These are phyloP conservation scores for Hyles vespertilio DNA, from an alignment of 1,140 invertebrate genomes.

Conservation along the genomic window DNA sequence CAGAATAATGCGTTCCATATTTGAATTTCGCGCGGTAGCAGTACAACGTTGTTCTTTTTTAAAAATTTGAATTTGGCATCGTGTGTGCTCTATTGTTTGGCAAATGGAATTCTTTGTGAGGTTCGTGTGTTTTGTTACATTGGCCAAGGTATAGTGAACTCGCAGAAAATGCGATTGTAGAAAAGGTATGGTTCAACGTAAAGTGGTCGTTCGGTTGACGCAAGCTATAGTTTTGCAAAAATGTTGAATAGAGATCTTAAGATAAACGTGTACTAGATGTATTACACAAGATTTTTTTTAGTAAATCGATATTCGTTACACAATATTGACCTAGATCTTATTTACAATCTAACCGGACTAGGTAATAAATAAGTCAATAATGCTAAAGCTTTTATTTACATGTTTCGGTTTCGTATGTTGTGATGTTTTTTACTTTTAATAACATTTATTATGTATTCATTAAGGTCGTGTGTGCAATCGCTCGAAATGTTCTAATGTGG, in stretches of 20 bases:
- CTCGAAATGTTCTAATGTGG: too few relatives aligned
- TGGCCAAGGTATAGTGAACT: slow-evolving; percentile 5
- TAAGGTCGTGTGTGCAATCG: too few relatives aligned
- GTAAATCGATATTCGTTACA: slow-evolving; percentile 5
- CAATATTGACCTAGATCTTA: slow-evolving; percentile 8
- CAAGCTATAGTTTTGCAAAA: slow-evolving; percentile 39
- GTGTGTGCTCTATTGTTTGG: slow-evolving; percentile 68
- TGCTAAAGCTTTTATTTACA: slow-evolving; percentile 1
- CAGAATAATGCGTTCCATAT: slow-evolving; percentile 67
- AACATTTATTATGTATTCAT: too few relatives aligned
- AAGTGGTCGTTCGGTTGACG: slow-evolving; percentile 9
- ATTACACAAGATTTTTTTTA: slow-evolving; percentile 9
- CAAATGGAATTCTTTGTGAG: slow-evolving; percentile 59
- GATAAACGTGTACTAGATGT: slow-evolving; percentile 27
- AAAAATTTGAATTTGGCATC: slow-evolving; percentile 68
- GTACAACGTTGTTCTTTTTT: slow-evolving; percentile 52
- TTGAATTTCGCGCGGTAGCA: slow-evolving; percentile 55
- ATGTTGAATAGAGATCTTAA: slow-evolving; percentile 49
- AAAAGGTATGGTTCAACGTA: slow-evolving; percentile 11
- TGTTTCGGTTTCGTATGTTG: slow-evolving; percentile 1
- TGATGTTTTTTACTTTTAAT: slow-evolving; percentile 3
- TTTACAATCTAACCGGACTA: slow-evolving; percentile 4
- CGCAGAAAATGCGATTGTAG: background rate
- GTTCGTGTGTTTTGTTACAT: slow-evolving; percentile 44
- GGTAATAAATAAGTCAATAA: slow-evolving; percentile 6